phyloP scores from a whole-genome alignment of 2,888 invertebrate species.

The Zootermopsis nevadensis region DNA sequence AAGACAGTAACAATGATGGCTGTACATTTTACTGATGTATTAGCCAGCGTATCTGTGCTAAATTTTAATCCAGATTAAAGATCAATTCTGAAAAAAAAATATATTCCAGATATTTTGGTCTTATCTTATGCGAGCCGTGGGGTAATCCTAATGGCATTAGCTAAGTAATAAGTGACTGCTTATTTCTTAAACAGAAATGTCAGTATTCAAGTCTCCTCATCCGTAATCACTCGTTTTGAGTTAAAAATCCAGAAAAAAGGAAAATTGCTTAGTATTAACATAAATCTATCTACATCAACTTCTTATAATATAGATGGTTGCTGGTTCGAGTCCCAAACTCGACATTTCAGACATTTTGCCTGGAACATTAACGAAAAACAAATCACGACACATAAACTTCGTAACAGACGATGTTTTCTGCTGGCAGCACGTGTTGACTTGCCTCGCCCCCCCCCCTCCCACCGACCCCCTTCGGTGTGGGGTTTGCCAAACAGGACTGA shows the following conservation, averaged over 20 bases:
- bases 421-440: constrained; percentile 27
- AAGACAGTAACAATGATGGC: too few relatives aligned
- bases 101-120: background rate
- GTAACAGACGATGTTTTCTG: constrained; percentile 37
- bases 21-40: too few relatives aligned
- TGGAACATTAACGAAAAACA: too few relatives aligned
- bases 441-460: too few relatives aligned
- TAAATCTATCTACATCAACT: background rate
- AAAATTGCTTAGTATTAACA: background rate
- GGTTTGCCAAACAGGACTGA: constrained; percentile 59
- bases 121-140: background rate
- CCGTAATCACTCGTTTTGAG: background rate
- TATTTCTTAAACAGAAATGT: too few relatives aligned
- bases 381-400: background rate
- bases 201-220: too few relatives aligned
- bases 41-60: too few relatives aligned
- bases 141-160: background rate
- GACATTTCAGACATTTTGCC: background rate
- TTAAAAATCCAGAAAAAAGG: background rate
- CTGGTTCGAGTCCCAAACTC: background rate
- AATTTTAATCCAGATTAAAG: too few relatives aligned
- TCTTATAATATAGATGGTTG: background rate
- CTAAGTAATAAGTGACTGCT: too few relatives aligned
- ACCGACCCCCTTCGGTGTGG: constrained; percentile 57
- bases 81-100: too few relatives aligned